Percentiles rank a stretch among this genome's conserved stretches.
phyloP scores from a whole-genome alignment of 1,140 invertebrate species.

The Magallana ariakensis region DNA sequence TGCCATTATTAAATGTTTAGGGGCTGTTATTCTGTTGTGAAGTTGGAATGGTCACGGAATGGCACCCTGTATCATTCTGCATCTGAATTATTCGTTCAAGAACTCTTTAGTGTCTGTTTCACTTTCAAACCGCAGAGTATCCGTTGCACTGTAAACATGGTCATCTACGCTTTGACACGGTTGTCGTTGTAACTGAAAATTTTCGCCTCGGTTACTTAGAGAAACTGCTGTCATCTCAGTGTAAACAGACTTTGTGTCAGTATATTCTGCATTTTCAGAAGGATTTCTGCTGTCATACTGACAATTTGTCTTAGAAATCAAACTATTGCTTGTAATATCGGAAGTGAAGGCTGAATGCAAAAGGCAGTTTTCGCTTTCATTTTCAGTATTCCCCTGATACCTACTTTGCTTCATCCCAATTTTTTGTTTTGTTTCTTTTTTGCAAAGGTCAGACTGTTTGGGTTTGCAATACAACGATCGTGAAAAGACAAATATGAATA shows the following conservation, averaged over 20 bases:
- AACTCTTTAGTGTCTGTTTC: constrained; percentile 13
- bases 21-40: no score
- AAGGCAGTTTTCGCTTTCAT: not conserved
- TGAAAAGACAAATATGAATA: not conserved
- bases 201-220: not conserved
- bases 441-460: not conserved
- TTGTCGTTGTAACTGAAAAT: not conserved
- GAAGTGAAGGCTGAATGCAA: not conserved
- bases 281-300: not conserved
- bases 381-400: not conserved
- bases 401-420: not conserved
- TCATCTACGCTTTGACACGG: not conserved
- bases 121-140: not conserved
- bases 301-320: no score
- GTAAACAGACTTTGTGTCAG: not conserved
- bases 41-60: no score
- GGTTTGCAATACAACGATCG: not conserved
- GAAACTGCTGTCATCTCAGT: not conserved
- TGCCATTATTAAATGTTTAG: no score
- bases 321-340: no score
- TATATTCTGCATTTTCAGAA: constrained; percentile 11
- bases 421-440: not conserved
- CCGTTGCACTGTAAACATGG: not conserved
- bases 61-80: no score
- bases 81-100: no score